Evolutionary conservation across 2,113 vertebrate genomes (phyloP).

Genomic region (Vulpes ferrilata): DNA sequence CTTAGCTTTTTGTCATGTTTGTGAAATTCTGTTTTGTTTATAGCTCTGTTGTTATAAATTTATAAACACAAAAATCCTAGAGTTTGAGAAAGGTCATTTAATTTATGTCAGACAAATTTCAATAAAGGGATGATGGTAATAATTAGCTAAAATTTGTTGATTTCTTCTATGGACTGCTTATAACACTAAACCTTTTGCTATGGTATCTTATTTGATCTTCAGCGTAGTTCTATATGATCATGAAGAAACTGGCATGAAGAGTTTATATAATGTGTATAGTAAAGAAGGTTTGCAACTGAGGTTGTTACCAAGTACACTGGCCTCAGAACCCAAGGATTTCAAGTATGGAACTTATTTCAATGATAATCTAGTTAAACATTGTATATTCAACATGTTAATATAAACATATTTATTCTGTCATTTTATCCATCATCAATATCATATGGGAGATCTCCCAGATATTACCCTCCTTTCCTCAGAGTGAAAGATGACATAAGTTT

Average conservation of each 20-base stretch:
- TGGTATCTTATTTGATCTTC: neutral
- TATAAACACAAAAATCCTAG: neutral
- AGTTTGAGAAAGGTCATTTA: neutral
- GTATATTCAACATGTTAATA: neutral
- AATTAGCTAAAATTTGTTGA: neutral
- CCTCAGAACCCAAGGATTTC: neutral
- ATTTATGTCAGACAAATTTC: conserved; percentile 1
- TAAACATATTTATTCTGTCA: neutral
- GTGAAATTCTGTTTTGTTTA: neutral
- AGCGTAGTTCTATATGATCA: neutral
- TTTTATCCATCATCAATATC: neutral
- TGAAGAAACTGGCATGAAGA: neutral
- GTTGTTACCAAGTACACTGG: neutral
- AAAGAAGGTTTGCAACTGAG: neutral
- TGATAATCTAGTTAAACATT: neutral
- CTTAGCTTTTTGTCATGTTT: neutral
- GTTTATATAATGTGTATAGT: neutral
- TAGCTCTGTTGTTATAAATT: neutral
- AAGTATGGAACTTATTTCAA: conserved; percentile 17
- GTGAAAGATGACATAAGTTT: neutral
- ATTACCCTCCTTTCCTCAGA: neutral
- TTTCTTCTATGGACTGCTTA: neutral
- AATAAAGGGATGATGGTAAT: neutral
- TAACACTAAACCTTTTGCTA: neutral
- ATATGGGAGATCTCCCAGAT: neutral